Conservation (phyloP, 2,113 vertebrate species). For the Origma solitaria region DNA sequence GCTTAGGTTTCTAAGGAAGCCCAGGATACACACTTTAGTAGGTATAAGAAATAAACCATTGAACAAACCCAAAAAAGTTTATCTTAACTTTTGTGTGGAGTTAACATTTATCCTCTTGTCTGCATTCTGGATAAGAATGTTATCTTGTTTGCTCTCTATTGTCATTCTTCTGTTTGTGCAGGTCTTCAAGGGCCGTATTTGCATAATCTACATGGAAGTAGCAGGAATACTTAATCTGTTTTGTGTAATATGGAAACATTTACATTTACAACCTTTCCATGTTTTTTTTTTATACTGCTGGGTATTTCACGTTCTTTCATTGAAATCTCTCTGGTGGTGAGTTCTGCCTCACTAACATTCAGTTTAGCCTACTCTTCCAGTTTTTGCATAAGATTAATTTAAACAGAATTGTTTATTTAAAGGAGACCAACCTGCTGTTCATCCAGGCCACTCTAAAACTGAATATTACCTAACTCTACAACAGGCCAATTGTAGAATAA, state of each 20-base stretch:
- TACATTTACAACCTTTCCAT: not conserved
- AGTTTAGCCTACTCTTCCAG: not conserved
- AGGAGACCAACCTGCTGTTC: not conserved
- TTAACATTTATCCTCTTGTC: slow-evolving; percentile 16
- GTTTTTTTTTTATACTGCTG: not conserved
- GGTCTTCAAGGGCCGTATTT: slow-evolving; percentile 17
- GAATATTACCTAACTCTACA: not conserved
- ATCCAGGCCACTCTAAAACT: not conserved
- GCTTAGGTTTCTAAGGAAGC: slow-evolving; percentile 7
- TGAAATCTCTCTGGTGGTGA: not conserved
- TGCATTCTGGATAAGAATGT: not conserved
- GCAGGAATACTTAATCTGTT: not conserved
- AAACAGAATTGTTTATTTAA: slow-evolving; percentile 20
- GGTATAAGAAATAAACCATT: not conserved
- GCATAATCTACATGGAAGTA: slow-evolving; percentile 18
- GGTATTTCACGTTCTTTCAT: not conserved
- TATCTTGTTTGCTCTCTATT: not conserved
- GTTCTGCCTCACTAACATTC: not conserved
- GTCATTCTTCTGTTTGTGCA: not conserved
- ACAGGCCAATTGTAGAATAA: not conserved
- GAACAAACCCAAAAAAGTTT: not conserved
- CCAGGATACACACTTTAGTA: not conserved
- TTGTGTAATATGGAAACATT: not conserved
- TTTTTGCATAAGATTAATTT: not conserved
- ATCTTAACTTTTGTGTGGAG: not conserved